These are phyloP conservation scores for Chesias legatella DNA, from an alignment of 2,888 invertebrate genomes.

Conservation along the genomic window DNA sequence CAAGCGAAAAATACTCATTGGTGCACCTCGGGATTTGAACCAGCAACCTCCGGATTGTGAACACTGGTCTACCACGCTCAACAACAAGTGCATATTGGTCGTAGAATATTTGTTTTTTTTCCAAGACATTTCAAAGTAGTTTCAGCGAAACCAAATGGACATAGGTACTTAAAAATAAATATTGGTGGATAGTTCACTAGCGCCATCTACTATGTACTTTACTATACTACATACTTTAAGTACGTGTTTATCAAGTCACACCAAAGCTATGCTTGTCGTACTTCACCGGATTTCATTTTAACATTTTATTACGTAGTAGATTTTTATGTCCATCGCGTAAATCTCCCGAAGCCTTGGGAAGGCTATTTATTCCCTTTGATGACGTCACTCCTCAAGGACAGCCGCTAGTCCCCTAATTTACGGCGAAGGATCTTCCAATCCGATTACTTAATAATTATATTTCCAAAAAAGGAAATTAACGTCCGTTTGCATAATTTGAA, in stretches of 20 bases:
- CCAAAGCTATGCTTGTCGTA: conserved; percentile 2
- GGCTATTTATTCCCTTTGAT: conserved; percentile 13
- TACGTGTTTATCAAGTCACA: background rate
- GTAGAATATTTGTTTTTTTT: no score
- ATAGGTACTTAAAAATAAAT: no score
- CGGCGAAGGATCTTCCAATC: conserved; percentile 7
- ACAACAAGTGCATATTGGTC: no score
- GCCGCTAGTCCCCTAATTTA: conserved; percentile 6
- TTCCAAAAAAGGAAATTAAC: conserved; percentile 32
- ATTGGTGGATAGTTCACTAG: no score
- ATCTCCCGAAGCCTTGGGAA: conserved; percentile 17
- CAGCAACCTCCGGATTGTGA: no score
- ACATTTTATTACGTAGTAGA: conserved; percentile 16
- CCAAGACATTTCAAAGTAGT: no score
- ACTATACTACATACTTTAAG: no score
- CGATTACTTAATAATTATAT: conserved; percentile 15
- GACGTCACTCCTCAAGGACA: conserved; percentile 24
- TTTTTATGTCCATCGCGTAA: conserved; percentile 16
- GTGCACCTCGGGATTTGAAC: no score
- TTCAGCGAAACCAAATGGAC: no score
- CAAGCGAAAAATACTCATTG: no score
- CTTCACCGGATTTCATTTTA: conserved; percentile 14
- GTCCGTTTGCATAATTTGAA: conserved; percentile 31
- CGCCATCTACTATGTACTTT: no score
- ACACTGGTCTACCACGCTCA: no score